These are phyloP conservation scores for Saccostrea glomerata DNA, from an alignment of 1,140 invertebrate species.

Conservation along the genomic window DNA sequence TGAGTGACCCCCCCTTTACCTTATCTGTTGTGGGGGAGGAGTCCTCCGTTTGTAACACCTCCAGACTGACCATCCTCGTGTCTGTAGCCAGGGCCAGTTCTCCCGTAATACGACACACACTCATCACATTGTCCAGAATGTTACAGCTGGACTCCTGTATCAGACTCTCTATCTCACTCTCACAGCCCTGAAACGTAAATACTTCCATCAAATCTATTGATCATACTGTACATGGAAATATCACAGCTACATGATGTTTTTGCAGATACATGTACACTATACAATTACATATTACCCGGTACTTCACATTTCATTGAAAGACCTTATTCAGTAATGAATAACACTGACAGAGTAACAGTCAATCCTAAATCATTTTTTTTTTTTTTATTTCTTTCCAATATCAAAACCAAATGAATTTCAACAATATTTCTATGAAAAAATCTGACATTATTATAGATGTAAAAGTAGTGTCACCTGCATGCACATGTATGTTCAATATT, in stretches of 20 bases:
- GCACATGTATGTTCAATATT: not conserved
- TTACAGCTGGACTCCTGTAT: slow-evolving; percentile 67
- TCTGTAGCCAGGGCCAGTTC: slow-evolving; percentile 73
- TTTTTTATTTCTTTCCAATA: too few relatives aligned
- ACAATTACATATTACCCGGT: too few relatives aligned
- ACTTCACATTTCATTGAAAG: too few relatives aligned
- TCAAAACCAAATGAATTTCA: too few relatives aligned
- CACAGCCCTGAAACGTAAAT: slow-evolving; percentile 67
- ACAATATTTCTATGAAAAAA: too few relatives aligned
- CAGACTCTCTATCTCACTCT: slow-evolving; percentile 70
- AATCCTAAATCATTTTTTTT: too few relatives aligned
- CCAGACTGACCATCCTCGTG: slow-evolving; percentile 65
- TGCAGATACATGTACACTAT: too few relatives aligned
- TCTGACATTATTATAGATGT: too few relatives aligned
- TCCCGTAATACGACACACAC: slow-evolving; percentile 68
- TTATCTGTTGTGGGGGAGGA: not conserved
- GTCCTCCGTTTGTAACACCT: slow-evolving; percentile 43
- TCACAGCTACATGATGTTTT: too few relatives aligned
- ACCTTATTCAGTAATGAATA: too few relatives aligned
- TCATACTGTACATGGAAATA: not conserved
- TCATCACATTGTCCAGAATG: slow-evolving; percentile 61
- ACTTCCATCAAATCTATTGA: not conserved
- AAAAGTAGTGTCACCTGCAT: not conserved
- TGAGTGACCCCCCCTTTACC: not conserved
- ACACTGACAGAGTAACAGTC: too few relatives aligned